Conservation (phyloP, 2,797 vertebrate genomes). For the Rallus crepitans region DNA sequence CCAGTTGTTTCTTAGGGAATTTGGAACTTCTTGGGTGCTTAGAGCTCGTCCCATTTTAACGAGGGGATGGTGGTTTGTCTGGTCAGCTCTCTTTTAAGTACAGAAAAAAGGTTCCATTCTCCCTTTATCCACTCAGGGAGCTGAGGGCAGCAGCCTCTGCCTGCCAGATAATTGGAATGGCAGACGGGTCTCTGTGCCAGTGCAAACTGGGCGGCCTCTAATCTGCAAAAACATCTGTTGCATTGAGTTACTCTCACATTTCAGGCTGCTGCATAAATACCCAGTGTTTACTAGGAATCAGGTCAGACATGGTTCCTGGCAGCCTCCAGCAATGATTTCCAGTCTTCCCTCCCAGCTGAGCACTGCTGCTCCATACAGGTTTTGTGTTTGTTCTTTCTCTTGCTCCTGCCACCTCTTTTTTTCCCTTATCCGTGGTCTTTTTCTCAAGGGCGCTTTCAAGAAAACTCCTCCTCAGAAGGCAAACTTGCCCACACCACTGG, state of each 20-base stretch:
- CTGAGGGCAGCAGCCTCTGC: not conserved
- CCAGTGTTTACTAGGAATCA: conserved; percentile 37
- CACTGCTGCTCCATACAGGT: not conserved
- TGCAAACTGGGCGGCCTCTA: conserved; percentile 27
- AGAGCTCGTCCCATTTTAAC: not conserved
- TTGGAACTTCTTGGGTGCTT: not conserved
- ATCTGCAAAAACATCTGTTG: not conserved
- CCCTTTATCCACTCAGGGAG: not conserved
- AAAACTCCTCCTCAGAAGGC: not conserved
- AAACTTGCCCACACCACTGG: not conserved
- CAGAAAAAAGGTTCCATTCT: not conserved
- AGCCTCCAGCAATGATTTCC: conserved; percentile 20
- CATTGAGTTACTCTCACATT: conserved; percentile 26
- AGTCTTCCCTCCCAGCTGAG: conserved; percentile 29
- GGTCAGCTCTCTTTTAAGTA: not conserved
- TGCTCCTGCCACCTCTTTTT: not conserved
- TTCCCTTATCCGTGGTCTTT: not conserved
- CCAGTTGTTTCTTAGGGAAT: not conserved
- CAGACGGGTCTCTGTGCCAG: conserved; percentile 37
- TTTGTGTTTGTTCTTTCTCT: not conserved
- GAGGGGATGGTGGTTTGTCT: not conserved
- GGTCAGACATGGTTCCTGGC: conserved; percentile 55
- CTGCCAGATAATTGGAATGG: conserved; percentile 29
- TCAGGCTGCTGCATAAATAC: conserved; percentile 55
- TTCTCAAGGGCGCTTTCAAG: not conserved